Evolutionary conservation across 2,113 vertebrate species (phyloP), one percentile per base, ranked within the genome.

Genomic region (Tachysurus vachellii): DNA sequence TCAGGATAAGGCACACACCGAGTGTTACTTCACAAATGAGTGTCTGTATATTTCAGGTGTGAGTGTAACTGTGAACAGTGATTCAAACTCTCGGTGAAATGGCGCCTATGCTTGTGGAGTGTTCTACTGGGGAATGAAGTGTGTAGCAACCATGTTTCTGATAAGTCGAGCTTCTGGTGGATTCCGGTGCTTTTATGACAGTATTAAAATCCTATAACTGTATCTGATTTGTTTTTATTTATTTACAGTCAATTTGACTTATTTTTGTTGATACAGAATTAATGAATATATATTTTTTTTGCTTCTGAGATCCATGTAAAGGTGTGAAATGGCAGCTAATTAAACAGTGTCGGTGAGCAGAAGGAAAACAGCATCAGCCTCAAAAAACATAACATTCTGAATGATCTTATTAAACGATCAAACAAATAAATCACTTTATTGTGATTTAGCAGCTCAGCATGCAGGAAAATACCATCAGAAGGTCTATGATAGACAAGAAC

Each of bases 291-390:
- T 50, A 36, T 36, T 1, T 76, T 56, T 31, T 79, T 17, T 1
- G 7, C 21, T 17, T 5, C 75, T 56, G 23, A n/a, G 26, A 77
- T 28, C 5, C 73, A n/a, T 77, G 73, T n/a, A 79, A 79, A 31
- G 76, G 76, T 79, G n/a, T 56, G 76, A 56, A 56, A 28, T 56
- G 9, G n/a, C 53, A 56, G 50, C 53, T 56, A 79, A 79, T 79
- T 56, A 31, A 56, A 79, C 53, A 77, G 13, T 10, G 13, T 28
- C 13, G n/a, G 28, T n/a, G 50, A 79, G 26, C 26, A 4, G n/a
- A 54, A 17, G 26, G 50, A 54, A 77, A 77, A 75, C 9, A 11
- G 16, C 68, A 71, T 12, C 31, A 21, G 9, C 36, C 26, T 9
- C 2, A 71, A 19, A 23, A 75, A 75, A 0, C 36, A 50, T 76